Evolutionary conservation across 2,797 vertebrate species (phyloP).

Genomic region (Thalassophryne amazonica): DNA sequence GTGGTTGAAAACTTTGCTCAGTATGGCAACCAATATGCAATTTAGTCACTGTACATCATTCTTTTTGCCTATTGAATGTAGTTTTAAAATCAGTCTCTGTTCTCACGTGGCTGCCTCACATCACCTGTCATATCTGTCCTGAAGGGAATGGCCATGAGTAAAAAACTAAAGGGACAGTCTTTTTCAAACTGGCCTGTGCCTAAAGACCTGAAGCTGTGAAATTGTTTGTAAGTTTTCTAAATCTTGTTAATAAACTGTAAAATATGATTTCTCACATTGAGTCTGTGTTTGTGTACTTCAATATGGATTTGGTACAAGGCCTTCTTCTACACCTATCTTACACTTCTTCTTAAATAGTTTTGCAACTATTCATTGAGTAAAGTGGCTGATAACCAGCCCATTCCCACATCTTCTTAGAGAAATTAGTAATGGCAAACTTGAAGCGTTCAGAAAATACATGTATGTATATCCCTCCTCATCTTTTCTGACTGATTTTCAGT

Average conservation of each 20-base stretch:
- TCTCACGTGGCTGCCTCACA: conserved; percentile 52
- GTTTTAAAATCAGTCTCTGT: conserved; percentile 61
- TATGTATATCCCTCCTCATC: too few relatives aligned
- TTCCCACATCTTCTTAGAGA: too few relatives aligned
- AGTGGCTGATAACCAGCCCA: too few relatives aligned
- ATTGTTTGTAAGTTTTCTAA: conserved; percentile 84
- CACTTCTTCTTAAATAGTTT: too few relatives aligned
- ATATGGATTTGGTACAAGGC: too few relatives aligned
- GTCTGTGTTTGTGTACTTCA: conserved; percentile 3
- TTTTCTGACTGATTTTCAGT: too few relatives aligned
- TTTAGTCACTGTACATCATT: conserved; percentile 41
- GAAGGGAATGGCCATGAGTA: conserved; percentile 66
- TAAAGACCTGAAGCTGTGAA: conserved; percentile 88
- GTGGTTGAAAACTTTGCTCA: conserved; percentile 24
- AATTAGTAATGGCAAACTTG: too few relatives aligned
- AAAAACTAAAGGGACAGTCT: conserved; percentile 62
- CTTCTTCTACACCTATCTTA: too few relatives aligned
- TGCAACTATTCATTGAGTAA: neutral
- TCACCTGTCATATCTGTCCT: conserved; percentile 36
- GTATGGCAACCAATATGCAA: conserved; percentile 62
- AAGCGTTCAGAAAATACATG: too few relatives aligned
- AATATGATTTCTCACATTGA: conserved; percentile 43
- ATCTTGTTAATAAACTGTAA: conserved; percentile 83
- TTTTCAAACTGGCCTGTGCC: conserved; percentile 79
- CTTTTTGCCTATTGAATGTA: conserved; percentile 82